Percentiles rank a stretch among this genome's conserved stretches.
These are phyloP conservation scores for Melanaphis sacchari DNA, from an alignment of 1,140 invertebrate species.

Conservation along the genomic window DNA sequence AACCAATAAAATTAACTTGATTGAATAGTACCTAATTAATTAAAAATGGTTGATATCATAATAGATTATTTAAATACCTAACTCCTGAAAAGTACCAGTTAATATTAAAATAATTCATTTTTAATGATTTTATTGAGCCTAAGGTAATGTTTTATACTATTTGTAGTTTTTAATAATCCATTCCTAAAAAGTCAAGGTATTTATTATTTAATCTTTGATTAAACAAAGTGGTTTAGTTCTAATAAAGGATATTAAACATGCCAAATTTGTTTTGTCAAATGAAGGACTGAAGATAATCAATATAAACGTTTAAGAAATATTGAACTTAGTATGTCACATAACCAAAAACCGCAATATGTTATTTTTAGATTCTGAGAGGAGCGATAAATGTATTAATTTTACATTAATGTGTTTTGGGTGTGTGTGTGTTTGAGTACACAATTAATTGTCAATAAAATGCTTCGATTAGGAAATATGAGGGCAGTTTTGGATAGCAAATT, in stretches of 20 bases:
- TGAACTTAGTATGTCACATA: neutral
- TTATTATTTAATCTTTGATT: neutral
- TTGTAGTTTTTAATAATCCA: neutral
- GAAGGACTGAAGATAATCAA: neutral
- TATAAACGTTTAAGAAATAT: neutral
- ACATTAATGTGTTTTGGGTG: too few species aligned
- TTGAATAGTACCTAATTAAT: constrained; percentile 4
- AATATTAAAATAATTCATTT: neutral
- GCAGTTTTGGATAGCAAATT: too few species aligned
- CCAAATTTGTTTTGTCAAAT: neutral
- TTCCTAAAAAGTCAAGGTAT: neutral
- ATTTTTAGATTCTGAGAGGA: neutral
- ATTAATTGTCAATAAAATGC: too few species aligned
- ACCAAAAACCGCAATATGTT: neutral
- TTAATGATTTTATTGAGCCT: neutral
- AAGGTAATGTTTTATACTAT: neutral
- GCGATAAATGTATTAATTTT: too few species aligned
- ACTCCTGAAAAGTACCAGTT: neutral
- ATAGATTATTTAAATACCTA: neutral
- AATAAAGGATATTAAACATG: neutral
- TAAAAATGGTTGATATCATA: neutral
- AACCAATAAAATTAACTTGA: neutral
- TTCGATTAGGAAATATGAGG: too few species aligned
- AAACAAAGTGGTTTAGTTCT: neutral
- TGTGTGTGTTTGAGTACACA: too few species aligned